Evolutionary conservation across 2,797 vertebrate genomes (phyloP), one percentile per base, ranked within the genome.

Genomic region (Cetoscarus ocellatus): DNA sequence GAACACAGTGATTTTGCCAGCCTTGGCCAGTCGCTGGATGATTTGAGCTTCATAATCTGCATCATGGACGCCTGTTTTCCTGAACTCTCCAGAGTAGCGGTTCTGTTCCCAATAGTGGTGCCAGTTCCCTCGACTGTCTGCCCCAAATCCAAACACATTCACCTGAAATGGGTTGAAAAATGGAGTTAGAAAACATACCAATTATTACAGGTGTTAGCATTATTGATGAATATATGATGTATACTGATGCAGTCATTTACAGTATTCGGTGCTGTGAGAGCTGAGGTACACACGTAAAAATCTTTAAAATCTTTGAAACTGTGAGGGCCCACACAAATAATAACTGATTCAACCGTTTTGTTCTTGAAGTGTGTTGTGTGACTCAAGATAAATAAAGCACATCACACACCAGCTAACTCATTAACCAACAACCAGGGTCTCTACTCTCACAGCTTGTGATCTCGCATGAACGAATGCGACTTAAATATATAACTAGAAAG

Each of bases 41-140:
- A 99, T 96, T 93, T 97, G 96, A 3, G 98, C 97, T 87, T 99
- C 98, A 0, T 95, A 99, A 90, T 99, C 98, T 0, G 98, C 98
- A 0, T 99, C 97, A 0, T 99, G 98, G 73, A 99, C 98, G 0
- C 98, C 98, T 0, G 98, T 99, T 92, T 99, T 99, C 60, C 98
- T 93, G 91, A 99, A 99, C 90, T 99, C 98, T 35, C 98, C 98
- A 0, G 98, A 97, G 2, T 99, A 99, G 73, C 97, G 97, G 91
- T 99, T 99, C 90, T 99, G 97, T 89, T 99, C 98, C 98, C 98
- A 99, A 92, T 99, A 99, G 92, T 99, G 98, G 91, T 99, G 98
- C 98, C 98, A 99, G 93, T 99, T 99, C 39, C 98, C 98, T 0
- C 96, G 94, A 77, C 95, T 95, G 94, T 99, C 98, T 0, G 97